Conservation (phyloP, 2,797 vertebrate genomes). For the Gouania willdenowi region DNA sequence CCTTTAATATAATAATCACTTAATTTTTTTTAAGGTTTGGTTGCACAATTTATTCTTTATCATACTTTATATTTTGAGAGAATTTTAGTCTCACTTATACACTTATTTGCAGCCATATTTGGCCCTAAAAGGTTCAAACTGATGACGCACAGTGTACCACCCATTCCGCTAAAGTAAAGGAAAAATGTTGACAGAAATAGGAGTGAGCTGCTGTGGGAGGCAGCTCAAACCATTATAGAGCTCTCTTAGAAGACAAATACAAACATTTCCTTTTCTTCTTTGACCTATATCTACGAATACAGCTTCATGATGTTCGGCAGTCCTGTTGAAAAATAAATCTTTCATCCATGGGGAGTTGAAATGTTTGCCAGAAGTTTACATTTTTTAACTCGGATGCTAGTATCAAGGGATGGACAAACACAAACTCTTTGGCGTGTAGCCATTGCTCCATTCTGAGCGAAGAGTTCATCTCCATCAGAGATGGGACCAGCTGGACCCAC, state of each 20-base stretch:
- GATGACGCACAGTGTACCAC: background rate
- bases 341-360: slow-evolving; percentile 51
- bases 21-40: background rate
- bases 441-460: slow-evolving; percentile 23
- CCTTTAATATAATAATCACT: no score
- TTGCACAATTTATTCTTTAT: background rate
- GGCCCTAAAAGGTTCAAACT: background rate
- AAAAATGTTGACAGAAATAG: slow-evolving; percentile 5
- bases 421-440: slow-evolving; percentile 47
- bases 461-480: slow-evolving; percentile 46
- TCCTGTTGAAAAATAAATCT: slow-evolving; percentile 36
- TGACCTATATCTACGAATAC: slow-evolving; percentile 1
- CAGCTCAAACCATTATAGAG: background rate
- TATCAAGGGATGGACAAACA: slow-evolving; percentile 60
- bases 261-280: slow-evolving; percentile 1
- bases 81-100: no score
- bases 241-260: background rate
- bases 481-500: slow-evolving; percentile 60
- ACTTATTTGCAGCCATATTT: background rate
- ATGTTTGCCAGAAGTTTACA: slow-evolving; percentile 80
- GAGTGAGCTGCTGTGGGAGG: background rate
- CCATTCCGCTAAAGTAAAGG: background rate
- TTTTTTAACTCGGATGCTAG: slow-evolving; percentile 67
- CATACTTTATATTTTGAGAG: background rate
- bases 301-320: background rate